Evolutionary conservation across 2,113 vertebrate species (phyloP).

Genomic region (Vulpes lagopus): DNA sequence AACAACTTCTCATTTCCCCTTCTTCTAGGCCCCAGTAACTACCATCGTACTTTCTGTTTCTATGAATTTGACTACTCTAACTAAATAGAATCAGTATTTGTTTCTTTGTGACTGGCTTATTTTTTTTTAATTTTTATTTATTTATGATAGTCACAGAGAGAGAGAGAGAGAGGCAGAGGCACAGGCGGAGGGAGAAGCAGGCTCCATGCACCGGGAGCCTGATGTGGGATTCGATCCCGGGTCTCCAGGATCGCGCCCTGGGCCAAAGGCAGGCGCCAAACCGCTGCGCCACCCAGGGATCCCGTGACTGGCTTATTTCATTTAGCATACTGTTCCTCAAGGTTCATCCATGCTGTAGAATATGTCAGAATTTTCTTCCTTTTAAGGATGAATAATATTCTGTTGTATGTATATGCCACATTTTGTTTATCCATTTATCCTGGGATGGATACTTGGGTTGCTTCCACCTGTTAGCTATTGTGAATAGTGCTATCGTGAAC

Average conservation of each 20-base stretch:
- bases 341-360: neutral
- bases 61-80: neutral
- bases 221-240: no score
- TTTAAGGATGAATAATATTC: neutral
- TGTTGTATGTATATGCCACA: neutral
- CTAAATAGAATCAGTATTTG: neutral
- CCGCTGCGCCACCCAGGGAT: no score
- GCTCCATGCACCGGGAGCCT: no score
- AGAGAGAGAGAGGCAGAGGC: no score
- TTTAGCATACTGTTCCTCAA: neutral
- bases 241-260: no score
- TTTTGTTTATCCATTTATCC: neutral
- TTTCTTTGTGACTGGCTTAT: neutral
- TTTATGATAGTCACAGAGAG: no score
- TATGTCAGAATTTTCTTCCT: neutral
- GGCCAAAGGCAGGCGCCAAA: no score
- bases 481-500: neutral
- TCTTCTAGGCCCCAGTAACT: neutral
- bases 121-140: no score
- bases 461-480: neutral
- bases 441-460: neutral
- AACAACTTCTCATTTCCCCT: neutral
- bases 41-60: neutral
- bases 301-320: neutral
- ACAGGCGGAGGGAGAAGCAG: no score